Evolutionary conservation across 2,888 invertebrate genomes (phyloP), one percentile per base, ranked within the genome.

Genomic region (Odontocolon sp.): DNA sequence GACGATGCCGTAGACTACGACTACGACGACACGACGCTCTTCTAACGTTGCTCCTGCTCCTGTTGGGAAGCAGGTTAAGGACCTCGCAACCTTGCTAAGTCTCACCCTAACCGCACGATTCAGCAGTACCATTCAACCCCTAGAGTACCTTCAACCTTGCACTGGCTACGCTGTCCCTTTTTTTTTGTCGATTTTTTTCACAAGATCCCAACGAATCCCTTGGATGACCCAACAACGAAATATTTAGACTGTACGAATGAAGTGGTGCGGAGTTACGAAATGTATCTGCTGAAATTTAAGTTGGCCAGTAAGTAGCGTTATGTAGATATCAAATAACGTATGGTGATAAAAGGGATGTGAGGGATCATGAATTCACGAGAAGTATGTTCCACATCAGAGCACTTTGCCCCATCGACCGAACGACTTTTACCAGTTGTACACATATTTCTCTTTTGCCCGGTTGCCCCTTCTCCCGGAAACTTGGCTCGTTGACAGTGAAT

Each of bases 51-150:
- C 50, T 38, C 59, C 54, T 73, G 38, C 57, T 42, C 50, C 45
- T 64, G 14, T 33, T 59, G 57, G 26, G 33, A 77, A 73, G 28
- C 73, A 69, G 77, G 77, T 73, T 73, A 73, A 77, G 77, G 77
- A 77, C 73, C 77, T 77, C 50, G 68, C 72, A 69, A 77, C 77
- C 73, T 77, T 77, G 73, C 77, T 45, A 47, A 54, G 61, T 61
- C 54, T 70, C 57, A 61, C 59, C 66, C 57, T 45, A 70, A 54
- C 56, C 52, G 26, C 52, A 42, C 40, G 11, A 54, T 33, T 31
- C 45, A 38, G 36, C 50, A 26, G 18, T 47, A 68, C 36, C 57
- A 50, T 72, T 68, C 54, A 45, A 73, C 40, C 26, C 40, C 31
- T 40, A 3, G 47, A 28, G 28, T 4, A 59, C 16, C 21, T 52